Percentiles rank a stretch among this genome's conserved stretches.
phyloP scores from a whole-genome alignment of 2,797 vertebrate species.

The Furcifer pardalis region DNA sequence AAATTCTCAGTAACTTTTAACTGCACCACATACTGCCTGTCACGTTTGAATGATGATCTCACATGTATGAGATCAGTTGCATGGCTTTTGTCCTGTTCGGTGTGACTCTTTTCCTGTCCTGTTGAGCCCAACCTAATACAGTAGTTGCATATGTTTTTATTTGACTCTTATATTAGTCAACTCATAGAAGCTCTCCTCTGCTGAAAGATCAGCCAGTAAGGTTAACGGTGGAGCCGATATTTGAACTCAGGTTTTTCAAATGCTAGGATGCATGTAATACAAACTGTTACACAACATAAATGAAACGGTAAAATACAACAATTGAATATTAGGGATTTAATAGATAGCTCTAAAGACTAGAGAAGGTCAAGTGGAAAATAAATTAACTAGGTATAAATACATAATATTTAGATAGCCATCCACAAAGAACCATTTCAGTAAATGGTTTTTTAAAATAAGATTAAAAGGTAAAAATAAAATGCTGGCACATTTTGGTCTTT shows the following conservation, averaged over 20 bases:
- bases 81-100: too few relatives aligned
- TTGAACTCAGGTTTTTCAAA: too few relatives aligned
- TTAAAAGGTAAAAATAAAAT: not conserved
- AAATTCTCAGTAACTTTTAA: not conserved
- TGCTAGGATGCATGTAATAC: too few relatives aligned
- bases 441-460: not conserved
- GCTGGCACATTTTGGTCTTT: conserved; percentile 8
- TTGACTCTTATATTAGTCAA: too few relatives aligned
- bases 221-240: too few relatives aligned
- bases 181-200: too few relatives aligned
- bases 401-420: not conserved
- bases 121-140: not conserved
- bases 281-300: not conserved
- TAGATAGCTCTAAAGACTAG: not conserved
- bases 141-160: not conserved
- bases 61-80: not conserved
- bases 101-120: not conserved
- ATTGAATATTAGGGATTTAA: not conserved
- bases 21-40: not conserved
- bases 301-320: not conserved
- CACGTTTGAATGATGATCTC: not conserved
- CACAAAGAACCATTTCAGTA: not conserved
- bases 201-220: too few relatives aligned
- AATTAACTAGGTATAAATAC: not conserved
- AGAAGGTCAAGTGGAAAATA: not conserved